A percentile compares a stretch with the other conserved stretches of the same genome.
These are phyloP conservation scores for Hoplias malabaricus DNA, from an alignment of 2,113 vertebrate genomes.

Conservation along the genomic window DNA sequence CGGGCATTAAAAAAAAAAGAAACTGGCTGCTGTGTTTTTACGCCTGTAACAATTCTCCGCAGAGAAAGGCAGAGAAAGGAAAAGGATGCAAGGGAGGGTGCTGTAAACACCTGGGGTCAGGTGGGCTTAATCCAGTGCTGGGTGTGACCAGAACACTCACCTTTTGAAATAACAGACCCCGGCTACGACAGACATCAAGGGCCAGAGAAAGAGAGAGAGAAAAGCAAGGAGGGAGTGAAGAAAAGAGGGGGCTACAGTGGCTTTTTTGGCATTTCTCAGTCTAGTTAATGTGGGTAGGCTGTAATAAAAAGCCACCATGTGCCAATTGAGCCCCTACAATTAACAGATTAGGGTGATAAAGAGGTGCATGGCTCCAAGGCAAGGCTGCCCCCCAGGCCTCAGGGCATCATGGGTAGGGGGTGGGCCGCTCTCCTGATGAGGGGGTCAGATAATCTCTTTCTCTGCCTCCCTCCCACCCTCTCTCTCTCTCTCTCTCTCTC, in stretches of 20 bases:
- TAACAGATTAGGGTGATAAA: conserved; percentile 92
- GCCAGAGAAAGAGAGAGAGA: conserved; percentile 18
- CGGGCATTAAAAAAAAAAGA: conserved; percentile 6
- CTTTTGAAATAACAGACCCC: conserved; percentile 45
- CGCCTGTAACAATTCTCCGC: background rate
- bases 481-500: background rate
- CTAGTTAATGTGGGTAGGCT: conserved; percentile 80
- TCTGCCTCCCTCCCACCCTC: conserved; percentile 39
- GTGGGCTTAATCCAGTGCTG: conserved; percentile 57
- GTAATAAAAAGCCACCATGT: conserved; percentile 85
- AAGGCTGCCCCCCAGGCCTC: conserved; percentile 72
- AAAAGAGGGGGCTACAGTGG: conserved; percentile 64
- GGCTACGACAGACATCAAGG: conserved; percentile 65
- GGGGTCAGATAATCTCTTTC: conserved; percentile 79
- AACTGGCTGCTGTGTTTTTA: conserved; percentile 9
- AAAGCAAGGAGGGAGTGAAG: background rate
- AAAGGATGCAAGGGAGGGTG: conserved; percentile 25
- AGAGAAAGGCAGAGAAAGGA: conserved; percentile 4
- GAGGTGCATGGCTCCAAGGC: conserved; percentile 79
- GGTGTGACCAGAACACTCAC: conserved; percentile 28
- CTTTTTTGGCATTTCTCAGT: conserved; percentile 75
- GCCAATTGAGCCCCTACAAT: conserved; percentile 85
- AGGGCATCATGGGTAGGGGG: conserved; percentile 64
- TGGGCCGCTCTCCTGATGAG: conserved; percentile 73
- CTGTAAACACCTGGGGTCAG: conserved; percentile 61